A percentile compares a stretch with the other conserved stretches of the same genome.
Evolutionary conservation across 2,888 invertebrate species (phyloP).

Genomic region (Parasteatoda lunata): DNA sequence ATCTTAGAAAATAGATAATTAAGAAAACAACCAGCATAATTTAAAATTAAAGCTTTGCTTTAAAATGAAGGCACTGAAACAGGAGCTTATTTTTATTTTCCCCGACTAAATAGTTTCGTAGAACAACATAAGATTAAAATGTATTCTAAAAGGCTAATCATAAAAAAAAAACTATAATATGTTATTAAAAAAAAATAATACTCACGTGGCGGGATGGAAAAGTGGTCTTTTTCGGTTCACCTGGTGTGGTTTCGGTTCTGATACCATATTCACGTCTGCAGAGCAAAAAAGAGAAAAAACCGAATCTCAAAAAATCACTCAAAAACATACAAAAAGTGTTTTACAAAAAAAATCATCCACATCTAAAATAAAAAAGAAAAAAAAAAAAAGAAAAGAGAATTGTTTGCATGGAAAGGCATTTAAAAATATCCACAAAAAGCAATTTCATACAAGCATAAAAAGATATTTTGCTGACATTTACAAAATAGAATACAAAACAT

Average conservation of each 20-base stretch:
- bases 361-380: slow-evolving; percentile 18
- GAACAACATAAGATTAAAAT: too few species aligned
- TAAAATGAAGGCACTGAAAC: too few species aligned
- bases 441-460: not conserved
- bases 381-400: slow-evolving; percentile 8
- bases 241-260: slow-evolving; percentile 84
- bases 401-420: not conserved
- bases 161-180: not conserved
- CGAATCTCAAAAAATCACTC: slow-evolving; percentile 47
- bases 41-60: too few species aligned
- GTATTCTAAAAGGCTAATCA: too few species aligned
- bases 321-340: slow-evolving; percentile 32
- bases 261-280: slow-evolving; percentile 85
- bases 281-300: slow-evolving; percentile 71
- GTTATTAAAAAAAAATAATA: slow-evolving; percentile 20
- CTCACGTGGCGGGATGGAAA: slow-evolving; percentile 56
- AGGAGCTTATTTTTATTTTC: too few species aligned
- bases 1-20: too few species aligned
- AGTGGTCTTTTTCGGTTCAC: slow-evolving; percentile 64
- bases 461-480: too few species aligned
- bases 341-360: slow-evolving; percentile 13
- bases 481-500: too few species aligned
- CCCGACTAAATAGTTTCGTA: too few species aligned
- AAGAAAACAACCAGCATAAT: too few species aligned
- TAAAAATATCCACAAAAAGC: not conserved